Conservation (phyloP, 1,140 invertebrate species). For the Drosophila prosaltans region DNA sequence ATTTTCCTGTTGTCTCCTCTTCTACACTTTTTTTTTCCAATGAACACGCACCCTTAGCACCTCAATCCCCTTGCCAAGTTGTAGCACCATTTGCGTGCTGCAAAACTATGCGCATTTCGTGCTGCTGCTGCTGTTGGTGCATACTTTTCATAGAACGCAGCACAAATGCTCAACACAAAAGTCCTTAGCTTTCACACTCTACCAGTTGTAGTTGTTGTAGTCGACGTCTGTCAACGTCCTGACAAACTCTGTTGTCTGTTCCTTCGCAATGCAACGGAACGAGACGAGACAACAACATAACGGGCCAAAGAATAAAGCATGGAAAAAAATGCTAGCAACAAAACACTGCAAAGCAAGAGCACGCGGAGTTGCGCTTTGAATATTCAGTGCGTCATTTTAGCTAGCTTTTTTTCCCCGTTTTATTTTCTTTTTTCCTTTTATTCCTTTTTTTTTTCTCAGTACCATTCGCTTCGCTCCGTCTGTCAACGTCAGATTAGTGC, state of each 20-base stretch:
- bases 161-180: conserved; percentile 65
- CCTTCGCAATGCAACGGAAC: conserved; percentile 55
- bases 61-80: too few relatives aligned
- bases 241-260: conserved; percentile 72
- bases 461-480: conserved; percentile 24
- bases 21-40: conserved; percentile 24
- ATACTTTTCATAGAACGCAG: conserved; percentile 46
- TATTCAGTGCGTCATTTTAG: conserved; percentile 76
- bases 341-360: conserved; percentile 40
- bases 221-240: conserved; percentile 71
- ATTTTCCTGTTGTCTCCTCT: conserved; percentile 44
- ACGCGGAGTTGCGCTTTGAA: conserved; percentile 71
- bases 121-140: conserved; percentile 19
- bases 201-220: conserved; percentile 13
- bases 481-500: conserved; percentile 66
- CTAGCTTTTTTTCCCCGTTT: conserved; percentile 29
- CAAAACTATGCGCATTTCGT: conserved; percentile 72
- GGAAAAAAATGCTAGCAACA: conserved; percentile 26
- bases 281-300: conserved; percentile 60
- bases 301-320: conserved; percentile 41
- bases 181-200: conserved; percentile 72
- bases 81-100: conserved; percentile 49
- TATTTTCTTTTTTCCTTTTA: conserved; percentile 9
- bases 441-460: conserved; percentile 25
- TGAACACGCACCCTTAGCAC: conserved; percentile 33